A percentile compares a stretch with the other conserved stretches of the same genome.
Conservation (phyloP, 2,797 vertebrate species). For the Pitangus sulphuratus region DNA sequence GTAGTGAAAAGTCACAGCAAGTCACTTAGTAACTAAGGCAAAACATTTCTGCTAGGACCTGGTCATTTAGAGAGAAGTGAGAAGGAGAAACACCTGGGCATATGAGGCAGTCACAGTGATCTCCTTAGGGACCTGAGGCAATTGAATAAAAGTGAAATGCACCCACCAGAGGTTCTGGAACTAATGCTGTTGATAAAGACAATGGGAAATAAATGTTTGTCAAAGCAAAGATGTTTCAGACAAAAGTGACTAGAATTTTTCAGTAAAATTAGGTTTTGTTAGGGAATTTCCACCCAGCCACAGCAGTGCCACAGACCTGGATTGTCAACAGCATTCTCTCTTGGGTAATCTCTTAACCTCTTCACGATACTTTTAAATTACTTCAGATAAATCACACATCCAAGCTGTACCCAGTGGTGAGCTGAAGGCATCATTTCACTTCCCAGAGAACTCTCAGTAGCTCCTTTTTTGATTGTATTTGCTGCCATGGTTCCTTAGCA, state of each 20-base stretch:
- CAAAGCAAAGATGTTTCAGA: not conserved
- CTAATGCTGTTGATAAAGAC: not conserved
- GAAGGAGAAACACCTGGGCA: not conserved
- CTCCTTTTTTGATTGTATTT: not conserved
- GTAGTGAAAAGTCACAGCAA: not conserved
- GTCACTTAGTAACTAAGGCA: not conserved
- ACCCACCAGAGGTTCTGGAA: not conserved
- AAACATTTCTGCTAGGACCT: not conserved
- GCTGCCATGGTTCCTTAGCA: not conserved
- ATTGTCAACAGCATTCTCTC: not conserved
- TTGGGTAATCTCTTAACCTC: not conserved
- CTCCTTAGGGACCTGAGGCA: fast-evolving
- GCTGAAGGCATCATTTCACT: not conserved
- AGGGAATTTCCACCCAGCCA: not conserved
- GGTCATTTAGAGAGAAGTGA: not conserved
- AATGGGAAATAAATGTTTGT: not conserved
- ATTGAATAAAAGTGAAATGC: not conserved
- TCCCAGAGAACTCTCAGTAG: not conserved
- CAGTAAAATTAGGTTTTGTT: not conserved
- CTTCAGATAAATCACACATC: not conserved
- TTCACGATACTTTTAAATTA: not conserved
- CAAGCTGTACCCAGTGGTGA: fast-evolving
- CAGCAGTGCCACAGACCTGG: not conserved
- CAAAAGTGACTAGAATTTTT: not conserved
- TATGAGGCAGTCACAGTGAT: not conserved